Base-by-base conservation (phyloP, 2,888 invertebrate species). In the Nymphalis urticae region DNA sequence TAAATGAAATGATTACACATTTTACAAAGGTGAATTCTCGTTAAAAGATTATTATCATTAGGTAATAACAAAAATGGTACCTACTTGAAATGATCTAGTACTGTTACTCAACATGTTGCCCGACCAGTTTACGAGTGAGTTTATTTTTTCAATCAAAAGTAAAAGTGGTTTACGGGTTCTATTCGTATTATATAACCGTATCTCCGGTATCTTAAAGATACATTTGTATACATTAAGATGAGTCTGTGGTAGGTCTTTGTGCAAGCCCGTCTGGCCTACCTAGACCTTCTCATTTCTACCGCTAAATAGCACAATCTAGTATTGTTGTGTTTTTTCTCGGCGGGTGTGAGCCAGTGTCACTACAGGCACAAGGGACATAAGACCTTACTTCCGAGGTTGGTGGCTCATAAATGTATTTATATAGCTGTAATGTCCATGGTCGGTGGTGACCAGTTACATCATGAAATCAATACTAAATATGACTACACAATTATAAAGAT, bases 151-250 rank as follows among this genome's bases (percentile, higher is more conserved):
- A 61, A 59, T 70, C 47, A 66, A 72, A 72, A 72, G 72, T 72
- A 72, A 72, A 72, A 72, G 70, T 72, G 60, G 56, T 56, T 68
- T 60, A 48, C 65, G 53, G 64, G 63, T 68, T 66, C 72, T 70
- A 72, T 70, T 63, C 51, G 60, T 72, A 27, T 58, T 70, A 68
- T 64, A 42, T 70, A 72, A 70, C 60, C 27, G 47, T 63, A 48
- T 59, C 60, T 64, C 51, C 58, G 59, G 42, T 62, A 21, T 54
- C 47, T 54, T 48, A 65, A 56, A 64, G 60, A 64, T 64, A 68
- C 21, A 42, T 42, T 36, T 58, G 13, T 19, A 13, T 42, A 58
- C 42, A 42, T 42, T 42, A 19, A 58, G 42, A 58, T 36, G 17
- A 5, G 17, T 58, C n/a, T 36, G 36, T 1, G 10, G 36, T 36